phyloP scores from a whole-genome alignment of 1,140 invertebrate species.

The Pseudomyrmex concolor region DNA sequence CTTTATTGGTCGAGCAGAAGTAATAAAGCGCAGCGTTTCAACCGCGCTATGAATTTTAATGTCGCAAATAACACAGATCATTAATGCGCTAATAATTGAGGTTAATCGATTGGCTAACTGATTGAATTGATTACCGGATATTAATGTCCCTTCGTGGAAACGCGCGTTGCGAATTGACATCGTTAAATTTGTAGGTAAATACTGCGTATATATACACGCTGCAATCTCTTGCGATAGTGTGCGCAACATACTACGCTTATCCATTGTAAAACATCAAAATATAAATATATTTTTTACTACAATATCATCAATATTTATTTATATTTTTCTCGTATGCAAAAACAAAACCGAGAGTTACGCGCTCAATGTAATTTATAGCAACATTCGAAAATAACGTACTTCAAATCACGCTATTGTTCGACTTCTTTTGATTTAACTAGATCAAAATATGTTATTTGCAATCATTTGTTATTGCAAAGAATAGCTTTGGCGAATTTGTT shows the following conservation, averaged over 20 bases:
- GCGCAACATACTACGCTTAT: constrained; percentile 27
- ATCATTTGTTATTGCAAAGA: neutral
- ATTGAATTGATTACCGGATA: constrained; percentile 67
- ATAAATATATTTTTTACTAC: constrained; percentile 40
- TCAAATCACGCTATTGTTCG: neutral
- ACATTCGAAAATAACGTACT: neutral
- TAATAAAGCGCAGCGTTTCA: constrained; percentile 27
- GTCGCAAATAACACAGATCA: constrained; percentile 54
- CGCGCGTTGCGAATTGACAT: constrained; percentile 54
- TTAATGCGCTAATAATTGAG: constrained; percentile 64
- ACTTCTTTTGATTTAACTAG: neutral
- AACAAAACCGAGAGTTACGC: neutral
- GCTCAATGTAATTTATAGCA: neutral
- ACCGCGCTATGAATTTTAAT: constrained; percentile 50
- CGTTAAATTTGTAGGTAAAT: constrained; percentile 66
- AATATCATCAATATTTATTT: neutral
- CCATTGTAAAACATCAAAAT: constrained; percentile 33
- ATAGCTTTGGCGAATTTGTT: neutral
- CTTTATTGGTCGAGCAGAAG: constrained; percentile 27
- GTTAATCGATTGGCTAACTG: constrained; percentile 63
- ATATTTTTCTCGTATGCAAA: constrained; percentile 8
- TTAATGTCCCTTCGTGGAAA: constrained; percentile 57
- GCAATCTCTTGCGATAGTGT: neutral
- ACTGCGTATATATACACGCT: neutral
- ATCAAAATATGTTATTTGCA: neutral